Evolutionary conservation across 1,140 invertebrate species (phyloP), one percentile per base, ranked within the genome.

Genomic region (Drosophila trapezifrons): DNA sequence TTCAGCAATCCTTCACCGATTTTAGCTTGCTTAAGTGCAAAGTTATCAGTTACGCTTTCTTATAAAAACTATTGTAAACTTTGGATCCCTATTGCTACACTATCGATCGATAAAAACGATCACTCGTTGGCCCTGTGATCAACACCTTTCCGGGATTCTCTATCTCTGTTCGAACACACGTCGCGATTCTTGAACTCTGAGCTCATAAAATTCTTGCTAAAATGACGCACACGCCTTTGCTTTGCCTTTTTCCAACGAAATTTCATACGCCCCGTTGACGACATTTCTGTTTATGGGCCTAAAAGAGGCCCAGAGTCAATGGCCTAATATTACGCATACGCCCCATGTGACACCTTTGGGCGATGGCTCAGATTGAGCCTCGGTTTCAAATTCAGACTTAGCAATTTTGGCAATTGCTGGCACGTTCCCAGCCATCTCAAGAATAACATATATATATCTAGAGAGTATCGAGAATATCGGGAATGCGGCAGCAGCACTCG

Each of bases 261-360:
- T 74, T 65, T 60, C 66, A 74, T 74, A 63, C 49, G 71, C 49
- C 58, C 59, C 67, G 71, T 80, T 75, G 54, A 73, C 78, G 55
- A 57, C 75, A 76, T 46, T 78, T 80, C 74, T 70, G 70, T 56
- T 75, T 75, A 64, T 66, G 74, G 74, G 58, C 7, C 51, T 71
- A n/a, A 27, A 60, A 43, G n/a, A 25, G 27, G 49, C 51, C 18
- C 78, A 56, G 64, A 57, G 83, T 85, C 83, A 87, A 82, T 76
- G 62, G 54, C 73, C 73, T 54, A 78, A 72, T 56, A 86, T 87
- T 87, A 82, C 82, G 75, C 78, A 85, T 85, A 78, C 82, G 83
- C 74, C 62, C 54, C 45, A 42, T 71, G 64, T 43, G 64, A 38
- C 64, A 70, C 49, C 65, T 71, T 56, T 43, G 49, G 29, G 29